Evolutionary conservation across 2,888 invertebrate species (phyloP).

Genomic region (Uropetala carovei): DNA sequence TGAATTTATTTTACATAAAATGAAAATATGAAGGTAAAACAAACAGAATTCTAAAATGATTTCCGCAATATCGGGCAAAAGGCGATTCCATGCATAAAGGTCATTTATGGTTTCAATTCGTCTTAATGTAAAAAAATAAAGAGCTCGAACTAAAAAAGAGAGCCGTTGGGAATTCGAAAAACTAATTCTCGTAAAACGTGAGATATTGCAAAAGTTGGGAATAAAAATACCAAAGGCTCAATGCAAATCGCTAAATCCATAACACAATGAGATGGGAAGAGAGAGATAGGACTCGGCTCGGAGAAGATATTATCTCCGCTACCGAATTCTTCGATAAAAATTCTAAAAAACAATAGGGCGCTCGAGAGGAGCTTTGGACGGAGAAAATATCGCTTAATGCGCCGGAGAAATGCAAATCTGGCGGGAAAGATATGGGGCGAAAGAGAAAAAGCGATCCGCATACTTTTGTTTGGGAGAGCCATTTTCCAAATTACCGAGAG

Average conservation of each 20-base stretch:
- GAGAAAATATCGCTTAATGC: background rate
- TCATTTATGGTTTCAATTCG: too few species aligned
- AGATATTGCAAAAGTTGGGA: background rate
- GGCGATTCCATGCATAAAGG: too few species aligned
- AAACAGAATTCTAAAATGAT: too few species aligned
- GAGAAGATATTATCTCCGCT: background rate
- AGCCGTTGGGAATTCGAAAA: too few species aligned
- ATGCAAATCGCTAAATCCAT: background rate
- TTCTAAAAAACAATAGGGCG: background rate
- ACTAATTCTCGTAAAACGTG: too few species aligned
- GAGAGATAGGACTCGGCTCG: background rate
- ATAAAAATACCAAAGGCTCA: background rate
- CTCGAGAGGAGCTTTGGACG: background rate
- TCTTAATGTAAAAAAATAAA: too few species aligned
- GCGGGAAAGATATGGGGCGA: background rate
- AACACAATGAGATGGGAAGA: background rate
- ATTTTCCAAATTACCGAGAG: conserved; percentile 21
- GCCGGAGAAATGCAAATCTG: background rate
- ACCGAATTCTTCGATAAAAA: background rate
- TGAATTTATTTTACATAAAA: too few species aligned
- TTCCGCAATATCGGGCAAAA: too few species aligned
- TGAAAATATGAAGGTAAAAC: too few species aligned
- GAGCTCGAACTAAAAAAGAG: too few species aligned
- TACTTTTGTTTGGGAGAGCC: conserved; percentile 9
- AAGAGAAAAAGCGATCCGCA: background rate